A percentile compares a stretch with the other conserved stretches of the same genome.
Evolutionary conservation across 2,113 vertebrate species (phyloP).

Genomic region (Alethe diademata): DNA sequence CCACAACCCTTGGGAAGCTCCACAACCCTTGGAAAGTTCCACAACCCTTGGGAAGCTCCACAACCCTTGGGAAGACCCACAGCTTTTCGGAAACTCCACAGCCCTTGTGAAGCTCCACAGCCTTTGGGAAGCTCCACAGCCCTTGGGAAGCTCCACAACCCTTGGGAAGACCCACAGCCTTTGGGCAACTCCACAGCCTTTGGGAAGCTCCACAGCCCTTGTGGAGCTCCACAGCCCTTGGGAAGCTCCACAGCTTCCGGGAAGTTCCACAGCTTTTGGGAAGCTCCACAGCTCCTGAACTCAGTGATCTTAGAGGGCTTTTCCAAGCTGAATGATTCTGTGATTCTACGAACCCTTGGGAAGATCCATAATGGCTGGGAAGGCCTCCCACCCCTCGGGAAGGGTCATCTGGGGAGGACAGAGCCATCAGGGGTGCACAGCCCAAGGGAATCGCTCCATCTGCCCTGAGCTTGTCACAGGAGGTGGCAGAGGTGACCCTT

Average conservation of each 20-base stretch:
- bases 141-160: fast-evolving
- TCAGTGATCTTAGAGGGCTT: neutral
- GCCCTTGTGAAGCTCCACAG: fast-evolving
- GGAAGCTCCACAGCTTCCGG: neutral
- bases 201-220: too few species aligned
- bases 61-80: fast-evolving
- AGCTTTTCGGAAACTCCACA: fast-evolving
- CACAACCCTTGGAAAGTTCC: neutral
- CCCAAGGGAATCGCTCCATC: neutral
- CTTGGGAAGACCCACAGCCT: too few species aligned
- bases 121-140: fast-evolving
- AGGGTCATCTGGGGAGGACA: neutral
- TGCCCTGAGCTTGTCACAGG: neutral
- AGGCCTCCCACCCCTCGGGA: neutral
- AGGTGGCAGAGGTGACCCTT: neutral
- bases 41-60: too few species aligned
- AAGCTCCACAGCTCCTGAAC: neutral
- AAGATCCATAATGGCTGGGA: fast-evolving
- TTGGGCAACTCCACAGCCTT: fast-evolving
- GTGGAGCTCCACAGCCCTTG: neutral
- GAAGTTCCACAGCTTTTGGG: neutral
- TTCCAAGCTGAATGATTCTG: neutral
- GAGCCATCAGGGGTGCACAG: neutral
- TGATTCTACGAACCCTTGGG: neutral
- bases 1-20: fast-evolving